Evolutionary conservation across 2,113 vertebrate genomes (phyloP).

Genomic region (Synchiropus splendidus): DNA sequence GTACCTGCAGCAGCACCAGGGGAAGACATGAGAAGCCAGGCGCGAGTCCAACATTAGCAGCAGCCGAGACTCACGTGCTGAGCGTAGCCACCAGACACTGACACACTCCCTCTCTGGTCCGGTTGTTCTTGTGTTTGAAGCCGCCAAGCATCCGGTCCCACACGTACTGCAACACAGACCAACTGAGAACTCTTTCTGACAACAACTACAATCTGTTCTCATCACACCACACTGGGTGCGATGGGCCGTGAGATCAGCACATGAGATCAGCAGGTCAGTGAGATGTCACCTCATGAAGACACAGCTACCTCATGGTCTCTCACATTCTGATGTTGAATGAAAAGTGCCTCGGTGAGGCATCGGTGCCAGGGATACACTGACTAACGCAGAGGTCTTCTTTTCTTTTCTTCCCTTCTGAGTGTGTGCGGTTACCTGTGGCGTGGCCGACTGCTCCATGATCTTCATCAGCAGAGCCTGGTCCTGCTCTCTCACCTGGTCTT

Average conservation of each 20-base stretch:
- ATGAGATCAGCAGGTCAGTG: too few species aligned
- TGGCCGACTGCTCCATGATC: slow-evolving; percentile 92
- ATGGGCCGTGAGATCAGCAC: too few species aligned
- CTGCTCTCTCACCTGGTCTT: slow-evolving; percentile 92
- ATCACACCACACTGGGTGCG: too few species aligned
- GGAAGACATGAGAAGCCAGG: background rate
- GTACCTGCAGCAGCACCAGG: slow-evolving; percentile 81
- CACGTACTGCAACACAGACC: slow-evolving; percentile 72
- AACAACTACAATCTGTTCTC: background rate
- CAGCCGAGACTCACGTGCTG: slow-evolving; percentile 72
- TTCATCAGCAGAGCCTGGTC: slow-evolving; percentile 90
- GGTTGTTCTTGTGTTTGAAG: slow-evolving; percentile 99
- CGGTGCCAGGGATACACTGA: too few species aligned
- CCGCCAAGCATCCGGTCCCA: slow-evolving; percentile 96
- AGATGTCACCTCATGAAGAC: too few species aligned
- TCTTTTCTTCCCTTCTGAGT: too few species aligned
- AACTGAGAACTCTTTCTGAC: background rate
- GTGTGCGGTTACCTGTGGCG: slow-evolving; percentile 67
- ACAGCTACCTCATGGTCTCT: too few species aligned
- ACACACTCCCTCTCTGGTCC: slow-evolving; percentile 94
- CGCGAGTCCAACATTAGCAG: too few species aligned
- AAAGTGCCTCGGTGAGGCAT: too few species aligned
- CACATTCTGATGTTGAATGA: too few species aligned
- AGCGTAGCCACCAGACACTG: slow-evolving; percentile 93
- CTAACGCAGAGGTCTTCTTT: too few species aligned